Conservation (phyloP, 2,113 vertebrate species). For the Leptobrachium ailaonicum region DNA sequence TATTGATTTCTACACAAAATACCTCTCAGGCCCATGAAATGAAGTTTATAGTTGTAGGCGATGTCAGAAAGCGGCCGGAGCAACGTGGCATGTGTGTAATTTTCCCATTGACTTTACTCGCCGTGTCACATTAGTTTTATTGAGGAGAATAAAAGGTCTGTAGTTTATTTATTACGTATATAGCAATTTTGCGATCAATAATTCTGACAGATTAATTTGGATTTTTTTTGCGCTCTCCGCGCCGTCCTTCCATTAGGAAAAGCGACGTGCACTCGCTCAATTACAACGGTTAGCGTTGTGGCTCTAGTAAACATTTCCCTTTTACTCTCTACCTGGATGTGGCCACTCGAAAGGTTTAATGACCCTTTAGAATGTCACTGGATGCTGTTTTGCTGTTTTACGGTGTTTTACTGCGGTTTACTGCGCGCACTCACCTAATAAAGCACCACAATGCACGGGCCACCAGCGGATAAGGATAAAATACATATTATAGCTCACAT, state of each 20-base stretch:
- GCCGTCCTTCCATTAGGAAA: constrained; percentile 17
- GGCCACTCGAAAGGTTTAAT: not conserved
- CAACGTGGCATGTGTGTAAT: not conserved
- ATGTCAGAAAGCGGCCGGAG: not conserved
- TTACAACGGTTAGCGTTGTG: too few species aligned
- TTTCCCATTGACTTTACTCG: constrained; percentile 28
- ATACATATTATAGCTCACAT: too few species aligned
- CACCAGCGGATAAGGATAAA: too few species aligned
- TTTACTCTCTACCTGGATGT: too few species aligned
- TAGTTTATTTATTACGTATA: constrained; percentile 29
- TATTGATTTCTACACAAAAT: constrained; percentile 31
- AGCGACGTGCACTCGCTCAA: not conserved
- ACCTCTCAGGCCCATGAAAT: not conserved
- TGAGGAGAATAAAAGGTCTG: constrained; percentile 18
- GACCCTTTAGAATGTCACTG: not conserved
- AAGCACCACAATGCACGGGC: too few species aligned
- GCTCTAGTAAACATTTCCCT: too few species aligned
- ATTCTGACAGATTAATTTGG: constrained; percentile 33
- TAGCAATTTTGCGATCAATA: constrained; percentile 40
- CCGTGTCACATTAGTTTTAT: constrained; percentile 27
- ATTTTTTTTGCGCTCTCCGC: constrained; percentile 8
- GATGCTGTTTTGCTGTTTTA: too few species aligned
- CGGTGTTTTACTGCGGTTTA: too few species aligned
- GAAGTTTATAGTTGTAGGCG: constrained; percentile 30
- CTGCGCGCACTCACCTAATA: too few species aligned